These are phyloP conservation scores for Lamprologus sp. DNA, from an alignment of 2,113 vertebrate genomes.

Conservation along the genomic window DNA sequence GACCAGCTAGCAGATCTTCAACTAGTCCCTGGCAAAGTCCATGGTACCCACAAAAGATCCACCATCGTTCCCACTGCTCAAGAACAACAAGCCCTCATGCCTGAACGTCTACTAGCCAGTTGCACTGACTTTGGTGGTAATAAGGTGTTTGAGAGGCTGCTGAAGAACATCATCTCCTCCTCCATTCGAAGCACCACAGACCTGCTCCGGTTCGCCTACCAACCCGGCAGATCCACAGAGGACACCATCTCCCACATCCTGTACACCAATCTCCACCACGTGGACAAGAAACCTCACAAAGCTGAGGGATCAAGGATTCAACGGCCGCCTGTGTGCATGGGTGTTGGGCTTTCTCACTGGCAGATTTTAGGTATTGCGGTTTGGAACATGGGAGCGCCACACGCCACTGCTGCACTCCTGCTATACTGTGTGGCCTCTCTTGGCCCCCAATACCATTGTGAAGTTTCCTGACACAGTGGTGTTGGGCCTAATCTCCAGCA, in stretches of 20 bases:
- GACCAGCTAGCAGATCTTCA: neutral
- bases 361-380: neutral
- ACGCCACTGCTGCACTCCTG: neutral
- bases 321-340: accelerated
- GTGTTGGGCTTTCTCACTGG: neutral
- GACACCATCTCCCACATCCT: neutral
- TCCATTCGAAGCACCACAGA: neutral
- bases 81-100: neutral
- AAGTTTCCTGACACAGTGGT: neutral
- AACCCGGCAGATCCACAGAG: neutral
- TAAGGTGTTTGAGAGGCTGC: neutral
- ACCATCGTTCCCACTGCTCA: neutral
- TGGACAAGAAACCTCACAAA: neutral
- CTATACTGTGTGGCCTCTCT: neutral
- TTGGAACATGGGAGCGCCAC: neutral
- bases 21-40: neutral
- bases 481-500: neutral
- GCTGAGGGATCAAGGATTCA: neutral
- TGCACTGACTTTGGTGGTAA: neutral
- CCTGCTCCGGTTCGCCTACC: accelerated
- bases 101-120: neutral
- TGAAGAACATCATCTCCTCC: neutral
- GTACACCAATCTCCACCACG: accelerated
- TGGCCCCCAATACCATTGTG: neutral
- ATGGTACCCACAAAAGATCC: neutral